phyloP scores from a whole-genome alignment of 2,888 invertebrate species.

The Cryptus viduatorius region DNA sequence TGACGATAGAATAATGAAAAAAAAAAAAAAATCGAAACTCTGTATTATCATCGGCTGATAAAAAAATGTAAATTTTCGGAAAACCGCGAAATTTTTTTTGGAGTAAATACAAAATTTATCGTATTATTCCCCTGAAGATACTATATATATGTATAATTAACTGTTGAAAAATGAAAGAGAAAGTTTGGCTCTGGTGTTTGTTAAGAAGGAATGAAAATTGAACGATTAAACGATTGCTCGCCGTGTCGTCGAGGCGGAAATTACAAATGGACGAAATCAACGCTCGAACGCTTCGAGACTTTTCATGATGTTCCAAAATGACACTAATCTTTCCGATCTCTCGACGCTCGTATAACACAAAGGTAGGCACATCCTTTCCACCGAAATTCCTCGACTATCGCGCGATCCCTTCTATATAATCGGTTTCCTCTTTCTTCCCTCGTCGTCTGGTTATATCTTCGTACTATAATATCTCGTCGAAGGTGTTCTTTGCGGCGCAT shows the following conservation, averaged over 20 bases:
- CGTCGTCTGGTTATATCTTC: conserved; percentile 14
- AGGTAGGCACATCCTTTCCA: conserved; percentile 30
- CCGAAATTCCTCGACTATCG: conserved; percentile 66
- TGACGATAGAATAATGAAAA: too few relatives aligned
- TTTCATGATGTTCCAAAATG: conserved; percentile 15
- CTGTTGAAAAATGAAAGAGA: too few relatives aligned
- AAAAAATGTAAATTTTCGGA: too few relatives aligned
- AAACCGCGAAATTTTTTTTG: too few relatives aligned
- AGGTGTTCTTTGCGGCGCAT: conserved; percentile 61
- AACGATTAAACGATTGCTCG: too few relatives aligned
- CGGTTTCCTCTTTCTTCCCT: conserved; percentile 63
- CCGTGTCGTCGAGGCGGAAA: not conserved
- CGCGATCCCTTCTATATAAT: conserved; percentile 67
- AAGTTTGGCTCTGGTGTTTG: too few relatives aligned
- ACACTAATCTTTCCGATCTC: conserved; percentile 62
- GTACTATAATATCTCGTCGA: conserved; percentile 61
- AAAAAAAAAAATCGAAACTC: too few relatives aligned
- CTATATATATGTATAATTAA: too few relatives aligned
- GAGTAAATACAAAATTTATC: too few relatives aligned
- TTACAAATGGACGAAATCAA: conserved; percentile 3
- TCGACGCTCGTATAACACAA: conserved; percentile 34
- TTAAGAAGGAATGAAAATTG: too few relatives aligned
- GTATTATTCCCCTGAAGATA: too few relatives aligned
- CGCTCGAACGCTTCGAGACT: not conserved
- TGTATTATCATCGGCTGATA: too few relatives aligned